Evolutionary conservation across 1,140 invertebrate species (phyloP), one percentile per base, ranked within the genome.

Genomic region (Drosophila arawakana): DNA sequence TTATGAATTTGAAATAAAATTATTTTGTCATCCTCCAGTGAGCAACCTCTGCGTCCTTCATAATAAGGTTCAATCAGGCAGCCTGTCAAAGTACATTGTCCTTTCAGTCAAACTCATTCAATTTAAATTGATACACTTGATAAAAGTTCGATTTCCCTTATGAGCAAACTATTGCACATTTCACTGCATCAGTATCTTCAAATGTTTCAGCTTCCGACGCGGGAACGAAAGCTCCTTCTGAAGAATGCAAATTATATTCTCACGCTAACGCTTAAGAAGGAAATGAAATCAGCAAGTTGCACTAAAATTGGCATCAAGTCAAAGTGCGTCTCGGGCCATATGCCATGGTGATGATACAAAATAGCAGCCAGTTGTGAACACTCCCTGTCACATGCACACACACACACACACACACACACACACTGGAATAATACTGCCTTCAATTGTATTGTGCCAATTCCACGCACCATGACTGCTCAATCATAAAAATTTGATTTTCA

Each of bases 401-500:
- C 59, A 8, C n/a, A 9, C 30, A 61, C 25, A 61, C 25, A 47
- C 43, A 37, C 15, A 18, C 15, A 43, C 13, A 65, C 2, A 65
- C 37, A 54, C 44, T 35, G 30, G 54, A 11, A 8, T 15, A 2
- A 50, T 13, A 41, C 21, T 39, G 61, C 54, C 50, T 67, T 50
- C 61, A 73, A 73, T 65, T 65, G 69, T 49, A 65, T 44, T 34
- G 13, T 35, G 50, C 25, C 50, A 35, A 11, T 52, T 35, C 34
- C 76, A 86, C 78, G 83, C 84, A 88, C 50, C 83, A 66, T 86
- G 76, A 69, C 84, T 83, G 83, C 71, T 86, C 83, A 88, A 86
- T 86, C 83, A 88, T 88, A 86, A 83, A 84, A 86, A 88, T 88
- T 83, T 88, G 84, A 86, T 88, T 86, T 88, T 80, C 83, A 61